A percentile compares a stretch with the other conserved stretches of the same genome.
Evolutionary conservation across 2,113 vertebrate species (phyloP).

Genomic region (Apodemus speciosus): DNA sequence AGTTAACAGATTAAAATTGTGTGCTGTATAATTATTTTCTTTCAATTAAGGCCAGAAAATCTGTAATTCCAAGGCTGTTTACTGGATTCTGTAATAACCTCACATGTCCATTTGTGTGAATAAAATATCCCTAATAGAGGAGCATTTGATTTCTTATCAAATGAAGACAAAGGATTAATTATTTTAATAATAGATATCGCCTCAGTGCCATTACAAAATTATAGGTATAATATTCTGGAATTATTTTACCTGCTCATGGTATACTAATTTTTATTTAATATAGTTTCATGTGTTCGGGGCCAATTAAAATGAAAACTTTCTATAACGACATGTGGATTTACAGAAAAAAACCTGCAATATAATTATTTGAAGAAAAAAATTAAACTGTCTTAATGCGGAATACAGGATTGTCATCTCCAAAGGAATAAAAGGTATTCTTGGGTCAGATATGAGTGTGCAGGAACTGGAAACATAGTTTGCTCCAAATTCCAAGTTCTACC

Average conservation of each 20-base stretch:
- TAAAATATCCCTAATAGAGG: background rate
- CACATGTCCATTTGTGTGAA: background rate
- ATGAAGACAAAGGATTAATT: conserved; percentile 10
- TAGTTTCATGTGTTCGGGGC: background rate
- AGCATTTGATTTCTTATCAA: background rate
- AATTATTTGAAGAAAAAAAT: conserved; percentile 1
- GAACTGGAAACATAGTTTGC: background rate
- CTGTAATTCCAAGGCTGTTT: background rate
- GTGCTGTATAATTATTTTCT: conserved; percentile 16
- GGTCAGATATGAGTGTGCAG: background rate
- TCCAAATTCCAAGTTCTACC: background rate
- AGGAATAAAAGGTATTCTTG: background rate
- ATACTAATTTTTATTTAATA: background rate
- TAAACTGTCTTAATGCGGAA: background rate
- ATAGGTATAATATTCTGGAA: background rate
- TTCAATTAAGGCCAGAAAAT: background rate
- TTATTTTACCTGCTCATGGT: background rate
- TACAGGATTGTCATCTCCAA: background rate
- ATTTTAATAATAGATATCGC: background rate
- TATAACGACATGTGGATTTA: background rate
- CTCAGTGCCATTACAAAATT: background rate
- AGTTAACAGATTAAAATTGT: background rate
- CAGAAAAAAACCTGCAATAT: background rate
- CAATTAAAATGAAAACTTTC: background rate
- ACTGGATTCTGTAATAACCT: background rate